Evolutionary conservation across 1,140 invertebrate species (phyloP), one percentile per base, ranked within the genome.

Genomic region (Sminthurinus signatus): DNA sequence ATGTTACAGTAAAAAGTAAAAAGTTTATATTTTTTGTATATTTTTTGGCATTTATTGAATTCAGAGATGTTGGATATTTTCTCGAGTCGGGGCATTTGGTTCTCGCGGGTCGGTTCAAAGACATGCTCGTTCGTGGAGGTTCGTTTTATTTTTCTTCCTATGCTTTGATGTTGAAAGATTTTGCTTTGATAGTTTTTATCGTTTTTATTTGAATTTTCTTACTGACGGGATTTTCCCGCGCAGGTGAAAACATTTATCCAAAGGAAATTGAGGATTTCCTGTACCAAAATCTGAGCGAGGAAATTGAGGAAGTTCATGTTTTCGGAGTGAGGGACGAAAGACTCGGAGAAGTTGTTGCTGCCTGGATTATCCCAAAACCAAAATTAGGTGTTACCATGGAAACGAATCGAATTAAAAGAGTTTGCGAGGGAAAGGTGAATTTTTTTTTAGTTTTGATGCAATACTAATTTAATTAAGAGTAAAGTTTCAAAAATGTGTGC

Each of bases 101-200:
- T 36, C 81, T 86, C 61, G 79, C 83, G 50, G 84, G 85, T 5
- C 71, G 85, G 15, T 77, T 79, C 1, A 86, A 85, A 68, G 85
- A 86, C 61, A 78, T 86, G 80, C 80, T 86, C 39, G 85, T 86
- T 54, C 75, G 85, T 44, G 85, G 85, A 31, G 85, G n/a, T n/a
- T n/a, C n/a, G n/a, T n/a, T n/a, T n/a, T n/a, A n/a, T n/a, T n/a
- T n/a, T n/a, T n/a, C n/a, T n/a, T n/a, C n/a, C n/a, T n/a, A n/a
- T n/a, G n/a, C n/a, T n/a, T n/a, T n/a, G n/a, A n/a, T n/a, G n/a
- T n/a, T n/a, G n/a, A n/a, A n/a, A n/a, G n/a, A n/a, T n/a, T n/a
- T n/a, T n/a, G n/a, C n/a, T n/a, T n/a, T n/a, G n/a, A n/a, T n/a
- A n/a, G n/a, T n/a, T n/a, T n/a, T n/a, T n/a, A n/a, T n/a, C n/a